These are phyloP conservation scores for Drosophila suzukii DNA, from an alignment of 1,140 invertebrate genomes.

Conservation along the genomic window DNA sequence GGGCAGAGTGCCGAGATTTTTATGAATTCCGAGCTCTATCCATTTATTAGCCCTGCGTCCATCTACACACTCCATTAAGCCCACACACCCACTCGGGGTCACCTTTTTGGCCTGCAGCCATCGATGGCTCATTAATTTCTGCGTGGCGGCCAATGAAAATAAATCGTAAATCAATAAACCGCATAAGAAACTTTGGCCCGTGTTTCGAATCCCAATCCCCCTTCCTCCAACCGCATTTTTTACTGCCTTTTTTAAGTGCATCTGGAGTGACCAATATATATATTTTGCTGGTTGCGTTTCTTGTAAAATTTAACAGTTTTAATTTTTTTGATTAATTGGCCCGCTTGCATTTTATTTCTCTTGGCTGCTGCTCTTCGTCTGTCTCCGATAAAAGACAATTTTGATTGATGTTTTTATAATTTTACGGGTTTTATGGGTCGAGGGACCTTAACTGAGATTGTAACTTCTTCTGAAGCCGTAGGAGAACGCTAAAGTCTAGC, in stretches of 20 bases:
- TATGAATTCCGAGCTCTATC: constrained; percentile 30
- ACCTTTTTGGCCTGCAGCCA: constrained; percentile 69
- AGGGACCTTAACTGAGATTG: constrained; percentile 25
- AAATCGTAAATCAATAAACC: constrained; percentile 81
- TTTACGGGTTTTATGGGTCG: constrained; percentile 29
- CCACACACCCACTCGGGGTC: constrained; percentile 53
- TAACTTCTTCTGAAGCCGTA: not conserved
- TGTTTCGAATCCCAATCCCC: constrained; percentile 5
- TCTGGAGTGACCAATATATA: constrained; percentile 12
- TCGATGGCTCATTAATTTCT: constrained; percentile 76
- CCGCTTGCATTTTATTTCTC: constrained; percentile 48
- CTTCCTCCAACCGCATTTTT: constrained; percentile 12
- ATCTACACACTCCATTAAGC: constrained; percentile 48
- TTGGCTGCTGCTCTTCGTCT: constrained; percentile 20
- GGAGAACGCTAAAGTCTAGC: constrained; percentile 35
- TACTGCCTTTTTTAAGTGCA: constrained; percentile 25
- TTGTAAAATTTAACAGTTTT: constrained; percentile 71
- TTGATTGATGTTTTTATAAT: constrained; percentile 82
- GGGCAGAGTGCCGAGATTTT: not conserved
- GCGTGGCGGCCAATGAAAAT: constrained; percentile 69
- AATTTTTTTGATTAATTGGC: constrained; percentile 73
- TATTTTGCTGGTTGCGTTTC: constrained; percentile 37
- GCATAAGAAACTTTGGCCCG: constrained; percentile 41
- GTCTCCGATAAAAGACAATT: constrained; percentile 35
- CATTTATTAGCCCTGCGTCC: constrained; percentile 44